These are phyloP conservation scores for Furcula furcula DNA, from an alignment of 2,888 invertebrate genomes.

Conservation along the genomic window DNA sequence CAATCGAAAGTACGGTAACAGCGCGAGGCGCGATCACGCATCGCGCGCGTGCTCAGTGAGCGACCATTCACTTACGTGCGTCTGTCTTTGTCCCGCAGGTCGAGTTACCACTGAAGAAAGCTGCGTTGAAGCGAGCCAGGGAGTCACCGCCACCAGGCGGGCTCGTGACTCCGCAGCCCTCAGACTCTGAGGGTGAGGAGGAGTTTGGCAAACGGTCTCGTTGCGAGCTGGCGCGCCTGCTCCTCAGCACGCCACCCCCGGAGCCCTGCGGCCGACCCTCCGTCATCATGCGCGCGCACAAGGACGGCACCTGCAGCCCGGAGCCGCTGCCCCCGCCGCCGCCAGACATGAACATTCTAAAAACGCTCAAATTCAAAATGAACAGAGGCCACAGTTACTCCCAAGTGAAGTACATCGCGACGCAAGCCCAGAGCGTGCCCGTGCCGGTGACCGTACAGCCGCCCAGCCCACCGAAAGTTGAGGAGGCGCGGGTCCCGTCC, in stretches of 20 bases:
- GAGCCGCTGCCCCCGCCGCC: constrained; percentile 62
- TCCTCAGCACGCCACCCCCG: constrained; percentile 82
- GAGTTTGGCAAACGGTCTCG: constrained; percentile 67
- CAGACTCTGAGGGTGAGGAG: constrained; percentile 90
- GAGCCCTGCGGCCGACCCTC: constrained; percentile 82
- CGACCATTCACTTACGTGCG: constrained; percentile 69
- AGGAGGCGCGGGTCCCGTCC: constrained; percentile 52
- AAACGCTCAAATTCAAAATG: constrained; percentile 88
- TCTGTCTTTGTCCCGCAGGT: constrained; percentile 72
- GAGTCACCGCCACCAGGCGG: constrained; percentile 58
- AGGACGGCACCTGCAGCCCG: constrained; percentile 87
- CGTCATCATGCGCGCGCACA: constrained; percentile 93
- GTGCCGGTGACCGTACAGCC: constrained; percentile 20
- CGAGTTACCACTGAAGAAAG: constrained; percentile 68
- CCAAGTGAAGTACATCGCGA: constrained; percentile 81
- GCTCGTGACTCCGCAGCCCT: constrained; percentile 90
- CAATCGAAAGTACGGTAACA: constrained; percentile 63
- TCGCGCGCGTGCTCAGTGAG: constrained; percentile 61
- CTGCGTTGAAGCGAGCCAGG: constrained; percentile 58
- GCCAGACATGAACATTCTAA: constrained; percentile 83
- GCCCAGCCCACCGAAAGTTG: constrained; percentile 34
- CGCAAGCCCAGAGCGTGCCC: constrained; percentile 51
- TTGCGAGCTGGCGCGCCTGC: constrained; percentile 78
- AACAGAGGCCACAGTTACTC: constrained; percentile 84
- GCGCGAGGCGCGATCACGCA: constrained; percentile 64